phyloP scores from a whole-genome alignment of 2,888 invertebrate genomes.

The Calliphora vomitoria region DNA sequence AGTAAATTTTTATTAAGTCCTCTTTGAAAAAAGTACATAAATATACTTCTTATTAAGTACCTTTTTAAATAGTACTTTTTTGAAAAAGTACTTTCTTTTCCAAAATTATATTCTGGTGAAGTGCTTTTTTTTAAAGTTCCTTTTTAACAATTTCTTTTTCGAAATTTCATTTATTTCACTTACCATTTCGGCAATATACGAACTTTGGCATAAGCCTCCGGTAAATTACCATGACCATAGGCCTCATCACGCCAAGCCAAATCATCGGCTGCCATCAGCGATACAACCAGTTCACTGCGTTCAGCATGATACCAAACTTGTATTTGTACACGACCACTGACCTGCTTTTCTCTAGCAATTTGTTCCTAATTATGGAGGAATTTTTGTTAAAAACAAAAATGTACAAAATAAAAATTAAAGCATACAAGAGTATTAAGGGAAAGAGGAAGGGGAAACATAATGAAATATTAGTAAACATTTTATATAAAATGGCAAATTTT shows the following conservation, averaged over 20 bases:
- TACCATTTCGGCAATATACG: slow-evolving; percentile 92
- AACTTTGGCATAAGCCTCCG: slow-evolving; percentile 94
- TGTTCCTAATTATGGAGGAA: slow-evolving; percentile 86
- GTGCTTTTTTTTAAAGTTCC: no score
- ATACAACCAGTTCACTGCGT: slow-evolving; percentile 92
- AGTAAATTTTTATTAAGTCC: no score
- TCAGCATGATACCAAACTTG: slow-evolving; percentile 96
- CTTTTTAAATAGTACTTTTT: no score
- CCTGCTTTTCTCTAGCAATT: slow-evolving; percentile 90
- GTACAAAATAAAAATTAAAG: slow-evolving; percentile 9
- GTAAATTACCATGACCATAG: slow-evolving; percentile 90
- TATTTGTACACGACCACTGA: slow-evolving; percentile 92
- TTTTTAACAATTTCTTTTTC: background rate
- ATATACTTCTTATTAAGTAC: no score
- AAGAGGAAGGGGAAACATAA: slow-evolving; percentile 41
- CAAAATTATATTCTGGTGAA: no score
- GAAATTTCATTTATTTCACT: slow-evolving; percentile 81
- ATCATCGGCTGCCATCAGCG: slow-evolving; percentile 94
- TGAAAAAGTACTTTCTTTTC: no score
- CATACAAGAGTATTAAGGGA: background rate
- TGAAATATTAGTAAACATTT: slow-evolving; percentile 35
- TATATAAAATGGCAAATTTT: slow-evolving; percentile 27
- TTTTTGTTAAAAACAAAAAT: slow-evolving; percentile 13
- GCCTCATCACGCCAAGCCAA: slow-evolving; percentile 91
- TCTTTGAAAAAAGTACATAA: no score